Evolutionary conservation across 2,113 vertebrate species (phyloP), one percentile per base, ranked within the genome.

Genomic region (Lepus americanus): DNA sequence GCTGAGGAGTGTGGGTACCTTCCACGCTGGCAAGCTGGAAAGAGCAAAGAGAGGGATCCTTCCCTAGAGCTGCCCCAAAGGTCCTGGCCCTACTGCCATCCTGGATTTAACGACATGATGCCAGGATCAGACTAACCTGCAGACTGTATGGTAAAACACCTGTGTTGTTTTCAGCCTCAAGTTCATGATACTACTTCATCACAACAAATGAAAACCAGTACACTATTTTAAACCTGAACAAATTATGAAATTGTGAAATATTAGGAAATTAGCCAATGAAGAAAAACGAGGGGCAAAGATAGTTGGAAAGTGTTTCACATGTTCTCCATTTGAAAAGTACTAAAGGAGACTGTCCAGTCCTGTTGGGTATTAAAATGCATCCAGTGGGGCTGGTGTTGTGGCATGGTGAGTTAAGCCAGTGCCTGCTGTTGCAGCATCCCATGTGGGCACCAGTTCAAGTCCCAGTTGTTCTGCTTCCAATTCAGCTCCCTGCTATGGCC

Each of bases 171-270:
- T n/a, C 90, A 73, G 44, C 9, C 23, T 25, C n/a, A 79, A 70
- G 44, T 44, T 2, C 80, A 20, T 70, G 55, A 22, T 49, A 44
- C 44, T 95, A 89, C 53, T 94, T 94, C 72, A 87, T 2, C 77
- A 27, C 16, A 74, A n/a, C 44, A 78, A 90, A 89, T 70, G 17
- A 67, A 90, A 94, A 77, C 10, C 4, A 49, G 94, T 66, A 36
- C 4, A 78, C 44, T 66, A 49, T 84, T 72, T 88, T 64, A 84
- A 96, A 87, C 27, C 36, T 81, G 12, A 29, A 1, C 61, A 77
- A 87, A 78, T 76, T 64, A 64, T 73, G 12, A 95, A 86, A 89
- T 74, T 53, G 55, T 90, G 61, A 94, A 78, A 33, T 92, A 64
- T 22, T 81, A 76, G 36, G 8, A 91, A 92, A 93, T 66, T 89